These are phyloP conservation scores for Saturnia pavonia DNA, from an alignment of 2,888 invertebrate genomes.

Conservation along the genomic window DNA sequence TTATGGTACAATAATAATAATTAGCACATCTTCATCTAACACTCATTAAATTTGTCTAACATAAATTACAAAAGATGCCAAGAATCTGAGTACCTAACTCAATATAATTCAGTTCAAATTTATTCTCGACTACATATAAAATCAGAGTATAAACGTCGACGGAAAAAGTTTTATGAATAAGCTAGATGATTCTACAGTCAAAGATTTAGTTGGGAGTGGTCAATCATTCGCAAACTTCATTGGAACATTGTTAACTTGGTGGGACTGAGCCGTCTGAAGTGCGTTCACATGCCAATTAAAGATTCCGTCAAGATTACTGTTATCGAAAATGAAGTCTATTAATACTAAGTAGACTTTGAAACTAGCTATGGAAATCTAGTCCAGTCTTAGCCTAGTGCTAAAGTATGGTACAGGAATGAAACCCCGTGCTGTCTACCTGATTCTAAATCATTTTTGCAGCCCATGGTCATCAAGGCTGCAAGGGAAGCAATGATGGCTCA, in stretches of 20 bases:
- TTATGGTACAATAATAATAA: no score
- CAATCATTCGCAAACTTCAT: constrained; percentile 4
- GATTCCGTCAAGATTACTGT: background rate
- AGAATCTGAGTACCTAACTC: background rate
- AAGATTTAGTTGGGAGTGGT: constrained; percentile 2
- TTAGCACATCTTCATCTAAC: background rate
- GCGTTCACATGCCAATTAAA: background rate
- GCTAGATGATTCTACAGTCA: background rate
- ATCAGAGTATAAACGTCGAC: background rate
- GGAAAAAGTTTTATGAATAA: background rate
- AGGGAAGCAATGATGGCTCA: no score
- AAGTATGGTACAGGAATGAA: no score
- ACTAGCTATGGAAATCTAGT: background rate
- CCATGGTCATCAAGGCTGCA: background rate
- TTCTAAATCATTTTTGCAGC: no score
- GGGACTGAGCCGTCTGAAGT: background rate
- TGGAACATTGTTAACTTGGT: background rate
- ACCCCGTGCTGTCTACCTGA: no score
- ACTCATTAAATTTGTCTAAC: background rate
- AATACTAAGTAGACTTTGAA: background rate
- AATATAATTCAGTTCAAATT: background rate
- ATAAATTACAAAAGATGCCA: background rate
- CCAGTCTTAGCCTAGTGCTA: background rate
- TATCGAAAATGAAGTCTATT: no score
- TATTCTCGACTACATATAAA: background rate